Conservation (phyloP, 2,113 vertebrate genomes). For the Lophius piscatorius region DNA sequence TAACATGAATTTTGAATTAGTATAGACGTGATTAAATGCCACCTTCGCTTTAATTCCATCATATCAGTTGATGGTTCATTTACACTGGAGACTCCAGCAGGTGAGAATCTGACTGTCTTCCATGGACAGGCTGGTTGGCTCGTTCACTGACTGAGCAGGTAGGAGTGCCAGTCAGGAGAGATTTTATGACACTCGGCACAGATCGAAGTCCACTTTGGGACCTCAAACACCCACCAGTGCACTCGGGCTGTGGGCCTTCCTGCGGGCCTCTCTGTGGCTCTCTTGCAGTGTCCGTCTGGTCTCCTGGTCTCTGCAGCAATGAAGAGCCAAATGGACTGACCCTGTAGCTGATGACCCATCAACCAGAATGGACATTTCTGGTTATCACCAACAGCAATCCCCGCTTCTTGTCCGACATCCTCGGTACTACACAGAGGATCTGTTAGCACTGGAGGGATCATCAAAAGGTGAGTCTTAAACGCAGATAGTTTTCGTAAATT, state of each 20-base stretch:
- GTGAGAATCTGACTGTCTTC: constrained; percentile 37
- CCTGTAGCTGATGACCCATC: constrained; percentile 19
- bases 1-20: no score
- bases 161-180: constrained; percentile 80
- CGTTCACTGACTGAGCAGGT: constrained; percentile 42
- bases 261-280: constrained; percentile 40
- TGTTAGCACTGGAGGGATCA: constrained; percentile 56
- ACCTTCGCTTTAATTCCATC: constrained; percentile 45
- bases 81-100: constrained; percentile 44
- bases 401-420: constrained; percentile 36
- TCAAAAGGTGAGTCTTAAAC: constrained; percentile 82
- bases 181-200: constrained; percentile 75
- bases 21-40: no score
- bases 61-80: constrained; percentile 56
- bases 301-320: constrained; percentile 48
- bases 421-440: constrained; percentile 38
- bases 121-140: constrained; percentile 13
- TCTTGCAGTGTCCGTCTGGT: constrained; percentile 39
- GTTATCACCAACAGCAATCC: constrained; percentile 46
- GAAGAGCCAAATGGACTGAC: constrained; percentile 47
- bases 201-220: constrained; percentile 78
- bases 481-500: no score
- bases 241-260: constrained; percentile 48
- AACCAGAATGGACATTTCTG: constrained; percentile 68
- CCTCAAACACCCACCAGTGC: constrained; percentile 71